Evolutionary conservation across 2,113 vertebrate genomes (phyloP), one percentile per base, ranked within the genome.

Genomic region (Tupaia chinensis): DNA sequence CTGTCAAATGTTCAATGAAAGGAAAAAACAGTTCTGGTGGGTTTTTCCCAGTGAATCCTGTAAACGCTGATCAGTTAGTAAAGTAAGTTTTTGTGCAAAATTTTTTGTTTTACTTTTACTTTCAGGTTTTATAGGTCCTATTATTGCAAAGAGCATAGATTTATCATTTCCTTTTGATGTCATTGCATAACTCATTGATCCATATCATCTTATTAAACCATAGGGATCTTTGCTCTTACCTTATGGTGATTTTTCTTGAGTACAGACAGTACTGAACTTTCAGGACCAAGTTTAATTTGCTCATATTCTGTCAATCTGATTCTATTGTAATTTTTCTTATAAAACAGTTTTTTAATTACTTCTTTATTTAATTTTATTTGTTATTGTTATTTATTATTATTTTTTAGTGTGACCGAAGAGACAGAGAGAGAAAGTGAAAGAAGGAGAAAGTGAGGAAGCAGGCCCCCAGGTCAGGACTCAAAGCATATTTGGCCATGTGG

Each of bases 111-210:
- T 81, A 65, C 19, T 13, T 68, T 66, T 19, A 86, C 7, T 58
- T 88, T 65, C 32, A 9, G 4, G 9, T 77, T 66, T 89, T 11
- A 34, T 13, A n/a, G 3, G 3, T 13, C 19, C 1, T 12, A 10
- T 2, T 79, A 9, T 27, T 65, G 22, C 29, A 91, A 88, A 91
- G 13, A 94, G 8, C 54, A 58, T 27, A 69, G 79, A 56, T 96
- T 94, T 78, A 68, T 82, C 87, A 72, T 15, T 77, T 44, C 86
- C 23, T 34, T 91, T 88, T 92, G 23, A 16, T 82, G n/a, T 91
- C 27, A 65, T 89, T 76, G 44, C 34, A 14, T 11, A 69, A 53
- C 0, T 53, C 84, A 72, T 22, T 95, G 79, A 77, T 89, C 74
- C 58, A 54, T 77, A 27, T 23, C 66, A 5, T 83, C 25, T 25